Base-by-base conservation (phyloP, 2,797 vertebrate species). In the Myoxocephalus aenaeus region DNA sequence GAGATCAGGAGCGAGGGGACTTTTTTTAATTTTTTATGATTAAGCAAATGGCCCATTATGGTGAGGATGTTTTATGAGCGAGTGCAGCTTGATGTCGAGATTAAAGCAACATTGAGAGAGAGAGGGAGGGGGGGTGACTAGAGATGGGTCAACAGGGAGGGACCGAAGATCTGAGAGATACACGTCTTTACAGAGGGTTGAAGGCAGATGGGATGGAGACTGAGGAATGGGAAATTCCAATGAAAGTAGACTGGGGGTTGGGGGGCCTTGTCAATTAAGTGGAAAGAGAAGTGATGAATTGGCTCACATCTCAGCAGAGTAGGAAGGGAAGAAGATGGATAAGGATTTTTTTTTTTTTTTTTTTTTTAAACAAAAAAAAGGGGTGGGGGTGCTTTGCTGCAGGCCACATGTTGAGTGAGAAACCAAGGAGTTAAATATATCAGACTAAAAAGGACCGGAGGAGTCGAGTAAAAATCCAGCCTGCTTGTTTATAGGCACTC, bases 401-500 rank as follows among this genome's bases (percentile, higher is more conserved):
- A 54, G 79, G 59, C 53, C 67, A 67, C 44, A 53, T 34, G 71
- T 34, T 80, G 54, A 77, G 67, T 14, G 59, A 83, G 63, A 79
- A 72, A 75, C 53, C 29, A 40, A 77, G 56, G 65, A 79, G 84
- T 82, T 87, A 66, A 78, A 89, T 81, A 70, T 72, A 73, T 65
- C 36, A 84, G 34, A 58, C 22, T 69, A 70, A 63, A 77, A 85
- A 22, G 36, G 63, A 18, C 46, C 6, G 29, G 40, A 72, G 42
- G 56, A 65, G 81, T 68, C 14, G 11, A 79, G 73, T 67, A 25
- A 85, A 87, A 85, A 78, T 27, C n/a, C 58, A 67, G 69, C 68
- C 64, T 48, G 77, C 65, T 92, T 89, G 90, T 86, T 93, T 92
- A 83, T 83, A 66, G 75, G 78, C 86, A 29, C 82, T 90, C 73